phyloP scores from a whole-genome alignment of 23 tunicate genomes.

The Styela clava region DNA sequence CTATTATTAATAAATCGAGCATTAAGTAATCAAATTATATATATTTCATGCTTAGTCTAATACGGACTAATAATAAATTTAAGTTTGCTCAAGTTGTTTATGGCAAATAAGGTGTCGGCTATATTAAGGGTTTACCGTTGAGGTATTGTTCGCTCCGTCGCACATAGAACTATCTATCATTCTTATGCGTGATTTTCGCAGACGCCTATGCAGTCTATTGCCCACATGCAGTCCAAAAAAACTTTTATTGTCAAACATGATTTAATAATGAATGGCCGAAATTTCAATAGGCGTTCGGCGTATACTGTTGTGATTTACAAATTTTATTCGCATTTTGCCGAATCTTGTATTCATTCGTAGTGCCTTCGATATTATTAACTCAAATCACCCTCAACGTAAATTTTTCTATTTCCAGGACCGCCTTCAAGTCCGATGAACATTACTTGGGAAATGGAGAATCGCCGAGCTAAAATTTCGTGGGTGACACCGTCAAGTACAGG shows the following conservation, averaged over 20 bases:
- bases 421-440: conserved; percentile 52
- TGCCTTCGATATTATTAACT: too few relatives aligned
- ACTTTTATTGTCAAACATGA: too few relatives aligned
- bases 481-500: conserved; percentile 40
- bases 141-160: background rate
- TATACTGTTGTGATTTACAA: too few relatives aligned
- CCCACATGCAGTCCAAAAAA: background rate
- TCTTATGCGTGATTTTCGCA: background rate
- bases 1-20: background rate
- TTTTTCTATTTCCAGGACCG: conserved; percentile 36
- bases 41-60: background rate
- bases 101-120: background rate
- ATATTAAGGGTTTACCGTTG: background rate
- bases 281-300: too few relatives aligned
- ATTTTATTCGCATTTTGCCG: too few relatives aligned
- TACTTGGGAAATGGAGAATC: conserved; percentile 25
- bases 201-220: background rate
- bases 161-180: background rate
- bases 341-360: too few relatives aligned
- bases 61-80: too few relatives aligned
- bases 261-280: too few relatives aligned
- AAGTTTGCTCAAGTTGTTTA: background rate
- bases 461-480: conserved; percentile 37
- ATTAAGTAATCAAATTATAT: background rate
- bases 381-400: too few relatives aligned